A percentile compares a stretch with the other conserved stretches of the same genome.
Evolutionary conservation across 2,888 invertebrate species (phyloP).

Genomic region (Marasmarcha lunaedactyla): DNA sequence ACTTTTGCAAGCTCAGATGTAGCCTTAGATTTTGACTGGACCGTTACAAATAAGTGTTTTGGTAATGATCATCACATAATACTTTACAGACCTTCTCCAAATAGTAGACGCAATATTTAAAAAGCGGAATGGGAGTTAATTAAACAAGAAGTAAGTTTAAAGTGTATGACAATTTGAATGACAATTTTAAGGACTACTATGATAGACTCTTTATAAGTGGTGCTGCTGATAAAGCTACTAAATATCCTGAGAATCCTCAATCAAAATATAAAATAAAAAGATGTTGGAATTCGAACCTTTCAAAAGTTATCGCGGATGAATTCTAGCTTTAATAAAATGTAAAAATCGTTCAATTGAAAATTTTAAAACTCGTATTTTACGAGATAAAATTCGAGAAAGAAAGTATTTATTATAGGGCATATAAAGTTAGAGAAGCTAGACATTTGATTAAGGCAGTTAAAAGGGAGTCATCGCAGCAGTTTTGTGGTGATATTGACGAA

Average conservation of each 20-base stretch:
- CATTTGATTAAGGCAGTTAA: neutral
- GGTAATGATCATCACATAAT: neutral
- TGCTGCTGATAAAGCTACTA: neutral
- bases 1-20: neutral
- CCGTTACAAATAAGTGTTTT: neutral
- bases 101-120: neutral
- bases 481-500: neutral
- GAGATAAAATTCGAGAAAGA: too few relatives aligned
- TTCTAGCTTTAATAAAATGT: neutral
- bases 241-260: neutral
- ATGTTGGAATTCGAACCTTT: neutral
- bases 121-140: neutral
- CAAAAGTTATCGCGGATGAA: neutral
- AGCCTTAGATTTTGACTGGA: neutral
- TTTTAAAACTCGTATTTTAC: too few relatives aligned
- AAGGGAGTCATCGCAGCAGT: neutral
- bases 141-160: neutral
- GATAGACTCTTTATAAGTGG: neutral
- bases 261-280: neutral
- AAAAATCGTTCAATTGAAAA: neutral
- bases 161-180: neutral
- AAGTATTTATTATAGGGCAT: neutral
- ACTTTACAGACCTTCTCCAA: neutral
- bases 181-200: neutral
- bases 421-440: neutral